These are phyloP conservation scores for Notothenia coriiceps DNA, from an alignment of 2,113 vertebrate species.

Conservation along the genomic window DNA sequence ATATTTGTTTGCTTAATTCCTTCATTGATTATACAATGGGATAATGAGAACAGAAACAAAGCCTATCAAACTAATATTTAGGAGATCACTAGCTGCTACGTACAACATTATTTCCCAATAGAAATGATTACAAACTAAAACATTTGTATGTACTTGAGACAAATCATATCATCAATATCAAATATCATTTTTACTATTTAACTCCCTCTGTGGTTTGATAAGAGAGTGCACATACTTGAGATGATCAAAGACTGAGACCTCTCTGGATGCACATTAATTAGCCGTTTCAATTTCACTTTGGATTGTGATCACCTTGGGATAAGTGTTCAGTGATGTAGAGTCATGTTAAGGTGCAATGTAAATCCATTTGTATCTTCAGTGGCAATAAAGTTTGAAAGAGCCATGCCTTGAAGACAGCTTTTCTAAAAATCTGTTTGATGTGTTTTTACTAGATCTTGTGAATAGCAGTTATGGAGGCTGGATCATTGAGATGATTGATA, in stretches of 20 bases:
- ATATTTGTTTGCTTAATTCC: conserved; percentile 53
- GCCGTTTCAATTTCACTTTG: conserved; percentile 44
- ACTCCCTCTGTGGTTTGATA: conserved; percentile 66
- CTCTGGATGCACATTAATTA: conserved; percentile 66
- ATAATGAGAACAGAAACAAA: conserved; percentile 28
- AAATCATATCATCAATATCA: conserved; percentile 19
- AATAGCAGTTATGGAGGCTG: conserved; percentile 49
- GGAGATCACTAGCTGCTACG: conserved; percentile 53
- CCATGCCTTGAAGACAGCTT: conserved; percentile 42
- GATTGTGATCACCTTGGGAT: conserved; percentile 45
- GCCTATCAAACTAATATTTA: conserved; percentile 49
- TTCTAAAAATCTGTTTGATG: conserved; percentile 62
- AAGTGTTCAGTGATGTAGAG: conserved; percentile 43
- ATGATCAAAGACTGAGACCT: conserved; percentile 70
- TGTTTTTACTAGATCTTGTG: conserved; percentile 46
- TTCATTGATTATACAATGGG: conserved; percentile 43
- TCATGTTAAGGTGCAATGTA: conserved; percentile 50
- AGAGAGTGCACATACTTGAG: conserved; percentile 62
- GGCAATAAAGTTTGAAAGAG: conserved; percentile 46
- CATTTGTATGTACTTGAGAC: conserved; percentile 64
- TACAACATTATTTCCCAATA: conserved; percentile 56
- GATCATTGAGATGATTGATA: conserved; percentile 52
- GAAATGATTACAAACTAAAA: conserved; percentile 70
- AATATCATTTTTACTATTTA: conserved; percentile 61
- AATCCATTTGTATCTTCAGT: conserved; percentile 54